A percentile compares a stretch with the other conserved stretches of the same genome.
Conservation (phyloP, 1,140 invertebrate species). For the Papilio polytes region DNA sequence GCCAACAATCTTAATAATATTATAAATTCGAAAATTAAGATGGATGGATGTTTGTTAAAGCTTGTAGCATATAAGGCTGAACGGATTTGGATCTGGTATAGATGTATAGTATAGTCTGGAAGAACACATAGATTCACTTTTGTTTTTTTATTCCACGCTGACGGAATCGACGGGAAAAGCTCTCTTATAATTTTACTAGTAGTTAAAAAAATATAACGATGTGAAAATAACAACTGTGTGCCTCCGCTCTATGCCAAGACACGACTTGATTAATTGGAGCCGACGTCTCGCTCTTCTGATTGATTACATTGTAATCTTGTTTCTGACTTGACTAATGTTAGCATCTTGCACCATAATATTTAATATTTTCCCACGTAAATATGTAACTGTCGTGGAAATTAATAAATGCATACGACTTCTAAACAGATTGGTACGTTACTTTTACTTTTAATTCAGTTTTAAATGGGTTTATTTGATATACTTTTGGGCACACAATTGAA, state of each 20-base stretch:
- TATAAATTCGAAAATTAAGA: too few species aligned
- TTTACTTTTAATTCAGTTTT: not conserved
- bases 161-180: too few species aligned
- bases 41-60: too few species aligned
- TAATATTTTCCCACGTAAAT: conserved; percentile 24
- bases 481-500: not conserved
- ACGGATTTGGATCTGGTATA: too few species aligned
- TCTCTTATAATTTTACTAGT: conserved; percentile 11
- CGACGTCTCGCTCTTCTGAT: conserved; percentile 56
- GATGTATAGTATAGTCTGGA: too few species aligned
- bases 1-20: too few species aligned
- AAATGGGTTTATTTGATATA: not conserved
- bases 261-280: conserved; percentile 59
- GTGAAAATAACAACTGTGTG: conserved; percentile 38
- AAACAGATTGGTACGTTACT: not conserved
- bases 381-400: not conserved
- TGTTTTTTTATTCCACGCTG: not conserved
- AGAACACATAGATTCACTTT: too few species aligned
- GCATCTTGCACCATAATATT: conserved; percentile 36
- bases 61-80: too few species aligned
- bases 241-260: conserved; percentile 34
- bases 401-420: not conserved
- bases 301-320: conserved; percentile 70
- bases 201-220: conserved; percentile 18
- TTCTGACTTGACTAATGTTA: conserved; percentile 66